These are phyloP conservation scores for Vidua macroura DNA, from an alignment of 2,113 vertebrate genomes.

Conservation along the genomic window DNA sequence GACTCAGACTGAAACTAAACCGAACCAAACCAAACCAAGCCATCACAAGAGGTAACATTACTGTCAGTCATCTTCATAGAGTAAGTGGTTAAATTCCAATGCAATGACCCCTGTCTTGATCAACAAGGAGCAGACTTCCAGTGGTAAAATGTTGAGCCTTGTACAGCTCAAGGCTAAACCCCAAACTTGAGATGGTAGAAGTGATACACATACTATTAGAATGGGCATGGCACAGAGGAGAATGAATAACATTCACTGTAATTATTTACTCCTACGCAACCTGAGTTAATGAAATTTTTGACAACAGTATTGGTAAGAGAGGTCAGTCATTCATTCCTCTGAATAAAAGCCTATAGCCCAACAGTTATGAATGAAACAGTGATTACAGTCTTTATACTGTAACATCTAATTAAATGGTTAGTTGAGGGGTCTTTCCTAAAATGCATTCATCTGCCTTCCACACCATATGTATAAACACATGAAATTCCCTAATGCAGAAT, in stretches of 20 bases:
- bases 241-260: neutral
- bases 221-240: neutral
- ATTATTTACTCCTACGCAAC: neutral
- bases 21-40: conserved; percentile 11
- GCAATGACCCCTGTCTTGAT: neutral
- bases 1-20: conserved; percentile 33
- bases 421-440: neutral
- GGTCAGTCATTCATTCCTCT: neutral
- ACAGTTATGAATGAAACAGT: neutral
- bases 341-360: neutral
- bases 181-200: neutral
- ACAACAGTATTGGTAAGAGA: neutral
- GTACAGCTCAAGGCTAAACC: neutral
- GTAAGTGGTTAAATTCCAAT: neutral
- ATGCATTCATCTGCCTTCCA: neutral
- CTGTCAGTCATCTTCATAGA: neutral
- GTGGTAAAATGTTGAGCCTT: neutral
- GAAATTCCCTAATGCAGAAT: neutral
- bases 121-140: neutral
- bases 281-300: neutral
- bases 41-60: neutral
- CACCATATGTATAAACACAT: neutral
- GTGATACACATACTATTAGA: neutral
- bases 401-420: neutral
- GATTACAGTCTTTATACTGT: neutral